These are phyloP conservation scores for Tachina grossa DNA, from an alignment of 2,888 invertebrate species.

Conservation along the genomic window DNA sequence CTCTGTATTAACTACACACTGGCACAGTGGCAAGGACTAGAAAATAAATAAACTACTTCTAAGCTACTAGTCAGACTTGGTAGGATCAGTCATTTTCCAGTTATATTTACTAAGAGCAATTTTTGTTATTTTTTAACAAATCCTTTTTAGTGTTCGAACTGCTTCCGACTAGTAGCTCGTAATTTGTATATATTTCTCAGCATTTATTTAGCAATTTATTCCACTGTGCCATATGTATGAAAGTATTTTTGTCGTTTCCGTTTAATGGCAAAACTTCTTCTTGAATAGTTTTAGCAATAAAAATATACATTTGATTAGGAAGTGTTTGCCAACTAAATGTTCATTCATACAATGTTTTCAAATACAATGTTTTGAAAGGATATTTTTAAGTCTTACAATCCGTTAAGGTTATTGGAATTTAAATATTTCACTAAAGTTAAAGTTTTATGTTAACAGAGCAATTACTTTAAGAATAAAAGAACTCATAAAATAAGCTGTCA, in stretches of 20 bases:
- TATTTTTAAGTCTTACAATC: neutral
- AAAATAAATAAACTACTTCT: neutral
- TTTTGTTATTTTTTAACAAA: no score
- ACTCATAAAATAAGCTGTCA: no score
- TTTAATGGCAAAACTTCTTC: slow-evolving; percentile 59
- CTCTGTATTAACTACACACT: neutral
- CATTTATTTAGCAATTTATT: neutral
- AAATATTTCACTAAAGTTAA: neutral
- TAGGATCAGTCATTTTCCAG: no score
- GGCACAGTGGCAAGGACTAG: neutral
- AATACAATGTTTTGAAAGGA: slow-evolving; percentile 22
- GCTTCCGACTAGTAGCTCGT: no score
- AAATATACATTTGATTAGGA: slow-evolving; percentile 59
- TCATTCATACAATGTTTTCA: slow-evolving; percentile 25
- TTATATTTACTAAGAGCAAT: no score
- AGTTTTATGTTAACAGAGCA: neutral
- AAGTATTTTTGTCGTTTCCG: slow-evolving; percentile 33
- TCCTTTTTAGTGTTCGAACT: no score
- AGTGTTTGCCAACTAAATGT: slow-evolving; percentile 45
- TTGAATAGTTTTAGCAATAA: slow-evolving; percentile 57
- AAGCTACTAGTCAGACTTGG: no score
- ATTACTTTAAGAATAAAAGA: neutral
- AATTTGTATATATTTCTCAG: neutral
- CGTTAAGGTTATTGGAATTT: slow-evolving; percentile 2
- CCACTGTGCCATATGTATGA: neutral